A percentile compares a stretch with the other conserved stretches of the same genome.
Evolutionary conservation across 2,113 vertebrate genomes (phyloP).

Genomic region (Tauraco erythrolophus): DNA sequence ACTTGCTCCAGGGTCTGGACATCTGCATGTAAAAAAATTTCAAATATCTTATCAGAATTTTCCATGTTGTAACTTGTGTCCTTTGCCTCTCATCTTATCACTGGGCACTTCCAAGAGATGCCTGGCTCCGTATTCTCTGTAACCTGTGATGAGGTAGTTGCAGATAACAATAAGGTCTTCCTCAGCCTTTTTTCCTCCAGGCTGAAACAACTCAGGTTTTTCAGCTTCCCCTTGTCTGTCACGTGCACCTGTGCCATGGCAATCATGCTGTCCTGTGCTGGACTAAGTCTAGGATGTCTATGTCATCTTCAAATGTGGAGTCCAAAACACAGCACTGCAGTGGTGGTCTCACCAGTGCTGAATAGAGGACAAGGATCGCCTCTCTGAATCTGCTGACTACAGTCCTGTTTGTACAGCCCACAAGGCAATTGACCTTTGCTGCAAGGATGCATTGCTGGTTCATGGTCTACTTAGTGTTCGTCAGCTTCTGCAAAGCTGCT

Average conservation of each 20-base stretch:
- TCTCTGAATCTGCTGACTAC: neutral
- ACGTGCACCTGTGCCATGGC: neutral
- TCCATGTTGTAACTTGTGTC: neutral
- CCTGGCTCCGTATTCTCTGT: neutral
- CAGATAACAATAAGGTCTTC: neutral
- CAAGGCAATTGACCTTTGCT: neutral
- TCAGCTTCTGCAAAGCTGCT: neutral
- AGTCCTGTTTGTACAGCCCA: neutral
- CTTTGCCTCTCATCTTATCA: neutral
- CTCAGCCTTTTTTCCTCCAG: neutral
- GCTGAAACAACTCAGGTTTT: neutral
- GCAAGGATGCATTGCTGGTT: neutral
- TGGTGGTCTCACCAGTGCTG: accelerated
- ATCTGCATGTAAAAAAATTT: neutral
- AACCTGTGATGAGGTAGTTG: neutral
- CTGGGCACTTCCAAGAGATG: neutral
- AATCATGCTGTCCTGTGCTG: no score
- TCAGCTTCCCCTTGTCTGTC: neutral
- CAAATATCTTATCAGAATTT: neutral
- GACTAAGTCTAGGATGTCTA: neutral
- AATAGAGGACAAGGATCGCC: neutral
- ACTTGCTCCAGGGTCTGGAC: neutral
- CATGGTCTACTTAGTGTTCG: neutral
- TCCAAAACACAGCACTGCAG: neutral
- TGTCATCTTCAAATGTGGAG: neutral